Conservation (phyloP, 2,797 vertebrate genomes). For the Danio choprae region DNA sequence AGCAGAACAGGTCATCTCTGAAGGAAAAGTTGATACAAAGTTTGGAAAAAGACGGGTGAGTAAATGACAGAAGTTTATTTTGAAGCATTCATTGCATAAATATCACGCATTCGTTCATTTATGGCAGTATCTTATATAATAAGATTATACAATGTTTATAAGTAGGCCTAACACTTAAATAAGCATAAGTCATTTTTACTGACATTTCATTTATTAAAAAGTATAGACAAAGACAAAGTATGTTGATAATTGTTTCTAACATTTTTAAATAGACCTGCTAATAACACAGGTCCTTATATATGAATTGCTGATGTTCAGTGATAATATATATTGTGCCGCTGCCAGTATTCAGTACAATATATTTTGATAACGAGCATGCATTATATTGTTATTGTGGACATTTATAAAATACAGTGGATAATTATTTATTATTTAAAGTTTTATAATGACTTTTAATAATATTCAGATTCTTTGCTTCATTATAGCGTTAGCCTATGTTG, state of each 20-base stretch:
- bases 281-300: not conserved
- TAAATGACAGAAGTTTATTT: not conserved
- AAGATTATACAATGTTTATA: not conserved
- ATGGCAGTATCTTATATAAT: not conserved
- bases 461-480: no score
- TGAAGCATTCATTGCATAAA: conserved; percentile 4
- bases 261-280: not conserved
- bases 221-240: not conserved
- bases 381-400: no score
- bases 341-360: no score
- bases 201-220: not conserved
- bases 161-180: no score
- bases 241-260: not conserved
- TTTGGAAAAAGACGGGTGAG: not conserved
- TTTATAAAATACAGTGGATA: no score
- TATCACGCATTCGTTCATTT: not conserved
- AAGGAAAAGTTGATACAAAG: not conserved
- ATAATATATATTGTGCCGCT: no score
- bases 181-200: not conserved
- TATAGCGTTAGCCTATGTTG: no score
- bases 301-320: no score
- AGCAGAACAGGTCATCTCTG: not conserved
- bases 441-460: no score
- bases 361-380: no score
- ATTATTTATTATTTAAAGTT: no score